These are phyloP conservation scores for Cataglyphis rosenhaueri DNA, from an alignment of 2,888 invertebrate genomes.

Conservation along the genomic window DNA sequence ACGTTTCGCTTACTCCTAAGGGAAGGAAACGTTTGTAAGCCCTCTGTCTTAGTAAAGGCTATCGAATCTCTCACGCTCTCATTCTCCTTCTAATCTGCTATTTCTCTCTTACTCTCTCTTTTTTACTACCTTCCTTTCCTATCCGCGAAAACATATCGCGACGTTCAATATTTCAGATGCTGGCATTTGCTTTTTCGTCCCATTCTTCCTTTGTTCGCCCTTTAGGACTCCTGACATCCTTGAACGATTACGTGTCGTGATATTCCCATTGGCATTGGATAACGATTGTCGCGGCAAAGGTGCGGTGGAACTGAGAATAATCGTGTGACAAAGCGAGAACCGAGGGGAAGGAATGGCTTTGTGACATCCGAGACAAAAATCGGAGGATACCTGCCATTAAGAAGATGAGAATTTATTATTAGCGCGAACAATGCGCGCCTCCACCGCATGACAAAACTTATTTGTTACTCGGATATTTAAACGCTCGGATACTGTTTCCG, in stretches of 20 bases:
- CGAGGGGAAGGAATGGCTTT: slow-evolving; percentile 48
- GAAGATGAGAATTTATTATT: slow-evolving; percentile 70
- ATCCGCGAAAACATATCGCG: slow-evolving; percentile 21
- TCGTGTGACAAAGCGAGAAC: slow-evolving; percentile 27
- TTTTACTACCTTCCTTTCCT: not conserved
- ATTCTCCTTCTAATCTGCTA: not conserved
- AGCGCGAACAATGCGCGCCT: slow-evolving; percentile 13
- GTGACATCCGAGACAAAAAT: slow-evolving; percentile 70
- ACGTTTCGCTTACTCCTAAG: slow-evolving; percentile 38
- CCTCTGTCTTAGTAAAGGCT: slow-evolving; percentile 13
- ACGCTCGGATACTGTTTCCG: slow-evolving; percentile 32
- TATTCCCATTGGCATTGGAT: slow-evolving; percentile 49
- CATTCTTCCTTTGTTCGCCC: slow-evolving; percentile 39
- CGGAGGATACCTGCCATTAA: slow-evolving; percentile 58
- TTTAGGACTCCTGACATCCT: slow-evolving; percentile 23
- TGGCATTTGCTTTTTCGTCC: slow-evolving; percentile 29
- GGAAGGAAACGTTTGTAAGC: slow-evolving; percentile 48
- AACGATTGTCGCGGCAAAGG: slow-evolving; percentile 56
- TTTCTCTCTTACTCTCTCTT: not conserved
- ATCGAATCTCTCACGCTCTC: slow-evolving; percentile 11
- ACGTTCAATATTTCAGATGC: slow-evolving; percentile 41
- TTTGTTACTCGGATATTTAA: slow-evolving; percentile 50
- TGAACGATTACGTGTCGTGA: slow-evolving; percentile 23
- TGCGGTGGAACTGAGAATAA: slow-evolving; percentile 58
- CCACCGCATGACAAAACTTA: slow-evolving; percentile 37